These are phyloP conservation scores for Neocrepidodera transversa DNA, from an alignment of 2,888 invertebrate species.

Conservation along the genomic window DNA sequence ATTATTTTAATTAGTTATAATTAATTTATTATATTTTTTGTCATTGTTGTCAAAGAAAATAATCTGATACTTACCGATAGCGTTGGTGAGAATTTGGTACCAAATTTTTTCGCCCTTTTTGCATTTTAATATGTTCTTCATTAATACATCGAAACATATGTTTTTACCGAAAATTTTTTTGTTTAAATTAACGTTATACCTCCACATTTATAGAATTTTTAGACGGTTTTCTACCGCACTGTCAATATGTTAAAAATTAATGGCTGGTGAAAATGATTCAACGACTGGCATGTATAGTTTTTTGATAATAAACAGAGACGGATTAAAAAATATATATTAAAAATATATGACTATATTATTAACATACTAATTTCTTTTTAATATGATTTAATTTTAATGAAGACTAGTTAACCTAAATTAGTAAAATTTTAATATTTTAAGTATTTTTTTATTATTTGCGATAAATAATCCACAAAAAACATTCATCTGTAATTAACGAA, in stretches of 20 bases:
- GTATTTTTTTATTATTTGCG: too few species aligned
- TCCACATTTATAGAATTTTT: conserved; percentile 8
- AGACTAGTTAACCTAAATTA: too few species aligned
- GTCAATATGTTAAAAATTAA: conserved; percentile 5
- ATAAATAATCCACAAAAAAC: too few species aligned
- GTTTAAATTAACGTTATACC: conserved; percentile 8
- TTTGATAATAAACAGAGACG: conserved; percentile 7
- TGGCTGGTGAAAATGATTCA: conserved; percentile 7
- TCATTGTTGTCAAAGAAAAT: too few species aligned
- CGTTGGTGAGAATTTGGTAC: conserved; percentile 7
- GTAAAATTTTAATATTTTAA: too few species aligned
- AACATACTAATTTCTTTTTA: too few species aligned
- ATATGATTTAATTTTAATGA: too few species aligned
- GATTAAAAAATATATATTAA: too few species aligned
- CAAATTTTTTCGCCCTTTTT: conserved; percentile 8
- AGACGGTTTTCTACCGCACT: conserved; percentile 8
- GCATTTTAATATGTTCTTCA: conserved; percentile 10
- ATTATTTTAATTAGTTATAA: too few species aligned
- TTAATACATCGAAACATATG: conserved; percentile 5
- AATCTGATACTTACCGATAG: neutral
- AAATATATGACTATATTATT: too few species aligned
- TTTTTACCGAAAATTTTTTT: neutral
- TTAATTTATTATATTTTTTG: too few species aligned
- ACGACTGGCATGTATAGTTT: neutral
- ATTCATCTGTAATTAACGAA: too few species aligned